Evolutionary conservation across 2,888 invertebrate genomes (phyloP), one percentile per base, ranked within the genome.

Genomic region (Syritta pipiens): DNA sequence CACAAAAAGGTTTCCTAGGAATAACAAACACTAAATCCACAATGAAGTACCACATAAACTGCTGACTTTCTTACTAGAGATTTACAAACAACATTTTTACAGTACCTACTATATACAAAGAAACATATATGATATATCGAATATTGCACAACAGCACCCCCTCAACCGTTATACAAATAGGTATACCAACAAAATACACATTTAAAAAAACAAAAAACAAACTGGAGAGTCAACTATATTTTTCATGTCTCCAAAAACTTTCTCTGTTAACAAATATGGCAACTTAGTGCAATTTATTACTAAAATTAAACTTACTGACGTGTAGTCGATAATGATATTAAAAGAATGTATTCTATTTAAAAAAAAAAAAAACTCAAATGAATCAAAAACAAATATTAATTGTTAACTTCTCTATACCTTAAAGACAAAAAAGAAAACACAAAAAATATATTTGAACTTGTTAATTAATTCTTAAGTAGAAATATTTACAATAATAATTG

Each of bases 401-500:
- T 71, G 49, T 46, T 35, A 59, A 20, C 69, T 69, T 60, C 49
- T n/a, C n/a, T n/a, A n/a, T 59, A 60, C 49, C 17, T 53, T 32
- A 42, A 37, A 67, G 40, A 35, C 32, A 28, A 67, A 28, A 42
- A n/a, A 68, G 49, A 26, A 68, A 59, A 32, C 6, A 44, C 53
- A 44, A 9, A 46, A 55, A 48, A 35, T 75, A 42, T 67, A 69
- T 75, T 65, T 62, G 35, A 77, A 77, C n/a, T 71, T 77, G 77
- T 77, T 77, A 71, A 77, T 71, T 77, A 77, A 72, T 77, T 77
- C 42, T 59, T 77, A 77, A 77, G 77, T 60, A 72, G 65, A 71
- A 63, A 48, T 63, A 69, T 77, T 75, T 71, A 77, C 71, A 63
- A 71, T 65, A 51, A 53, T 44, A 53, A 32, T n/a, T 32, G 32